phyloP scores from a whole-genome alignment of 2,797 vertebrate species.

The Mus caroli region DNA sequence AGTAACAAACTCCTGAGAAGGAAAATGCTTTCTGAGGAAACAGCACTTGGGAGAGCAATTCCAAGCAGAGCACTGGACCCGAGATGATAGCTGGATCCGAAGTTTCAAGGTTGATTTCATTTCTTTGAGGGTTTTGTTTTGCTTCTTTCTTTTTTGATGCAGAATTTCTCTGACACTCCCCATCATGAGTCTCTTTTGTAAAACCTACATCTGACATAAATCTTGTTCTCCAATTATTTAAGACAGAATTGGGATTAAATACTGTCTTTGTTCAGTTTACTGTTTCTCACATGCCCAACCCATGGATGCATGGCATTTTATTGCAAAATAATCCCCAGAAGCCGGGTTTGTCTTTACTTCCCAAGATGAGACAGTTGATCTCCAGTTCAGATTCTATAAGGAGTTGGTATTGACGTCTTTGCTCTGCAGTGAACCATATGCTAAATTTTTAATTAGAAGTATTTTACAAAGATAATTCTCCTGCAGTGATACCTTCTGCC shows the following conservation, averaged over 20 bases:
- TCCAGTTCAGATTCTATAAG: constrained; percentile 59
- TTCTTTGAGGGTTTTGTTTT: neutral
- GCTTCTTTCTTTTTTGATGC: neutral
- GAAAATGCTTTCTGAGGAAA: constrained; percentile 84
- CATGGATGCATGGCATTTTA: neutral
- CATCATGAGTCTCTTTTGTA: neutral
- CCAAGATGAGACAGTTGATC: neutral
- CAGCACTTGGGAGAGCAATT: constrained; percentile 19
- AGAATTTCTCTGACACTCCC: neutral
- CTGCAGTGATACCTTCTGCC: neutral
- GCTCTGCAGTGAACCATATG: neutral
- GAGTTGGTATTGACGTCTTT: neutral
- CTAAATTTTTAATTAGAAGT: neutral
- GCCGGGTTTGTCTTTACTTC: neutral
- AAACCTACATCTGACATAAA: neutral
- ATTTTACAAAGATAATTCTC: neutral
- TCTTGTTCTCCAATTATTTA: neutral
- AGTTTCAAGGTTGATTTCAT: neutral
- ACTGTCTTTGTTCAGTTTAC: neutral
- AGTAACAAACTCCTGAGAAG: constrained; percentile 79
- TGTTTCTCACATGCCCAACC: neutral
- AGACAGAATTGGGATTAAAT: neutral
- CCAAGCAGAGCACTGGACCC: neutral
- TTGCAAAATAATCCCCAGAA: constrained; percentile 1
- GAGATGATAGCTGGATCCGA: neutral